Base-by-base conservation (phyloP, 2,113 vertebrate species). In the Pionites leucogaster region DNA sequence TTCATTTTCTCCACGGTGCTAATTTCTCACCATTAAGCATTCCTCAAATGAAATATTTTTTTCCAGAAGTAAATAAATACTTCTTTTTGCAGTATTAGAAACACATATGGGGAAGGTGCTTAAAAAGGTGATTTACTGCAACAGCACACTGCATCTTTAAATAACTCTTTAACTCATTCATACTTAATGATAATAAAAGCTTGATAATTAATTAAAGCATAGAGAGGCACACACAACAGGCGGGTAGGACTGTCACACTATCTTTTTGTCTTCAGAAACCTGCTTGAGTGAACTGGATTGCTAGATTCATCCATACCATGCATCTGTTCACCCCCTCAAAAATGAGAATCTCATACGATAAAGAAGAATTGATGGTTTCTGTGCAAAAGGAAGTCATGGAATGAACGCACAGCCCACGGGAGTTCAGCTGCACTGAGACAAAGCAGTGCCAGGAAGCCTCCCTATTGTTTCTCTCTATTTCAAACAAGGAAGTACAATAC, bases 1-100 rank as follows among this genome's bases (percentile, higher is more conserved):
- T 49, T 35, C 23, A 50, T 82, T 57, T 79, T 65, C 78, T 65
- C 85, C 42, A 42, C 5, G 27, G n/a, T 68, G 17, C n/a, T 79
- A 76, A 85, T 62, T 91, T 90, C 82, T 95, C 59, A 90, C 53
- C 63, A 86, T 74, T 94, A 94, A 86, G 46, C 44, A 69, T 9
- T 67, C 31, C 46, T 46, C 63, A 82, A 86, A 79, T 39, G 5
- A 74, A 93, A 8, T 57, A 3, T 17, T 63, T 72, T 71, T 67
- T 50, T 19, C 44, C 49, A n/a, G 28, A 86, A 60, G 33, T 88
- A 71, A 94, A 93, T 71, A 27, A 86, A 67, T 39, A 53, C 10
- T 55, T 17, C 6, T 75, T 42, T 90, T 88, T 64, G 27, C 64
- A 75, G 27, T 52, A 47, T 92, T 47, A 92, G 80, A 83, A 97